Evolutionary conservation across 2,888 invertebrate genomes (phyloP).

Genomic region (Coleophora flavipennella): DNA sequence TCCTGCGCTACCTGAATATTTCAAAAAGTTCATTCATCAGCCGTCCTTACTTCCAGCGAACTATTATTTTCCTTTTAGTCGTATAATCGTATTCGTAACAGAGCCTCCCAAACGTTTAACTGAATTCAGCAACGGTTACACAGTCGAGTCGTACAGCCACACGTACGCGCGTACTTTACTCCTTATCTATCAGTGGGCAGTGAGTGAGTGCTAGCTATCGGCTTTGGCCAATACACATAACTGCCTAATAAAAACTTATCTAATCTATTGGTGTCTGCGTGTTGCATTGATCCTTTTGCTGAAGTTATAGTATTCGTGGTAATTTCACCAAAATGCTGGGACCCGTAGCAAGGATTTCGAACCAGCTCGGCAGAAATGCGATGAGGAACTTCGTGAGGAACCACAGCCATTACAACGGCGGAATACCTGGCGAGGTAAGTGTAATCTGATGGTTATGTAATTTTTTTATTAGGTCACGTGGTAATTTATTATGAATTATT

Average conservation of each 20-base stretch:
- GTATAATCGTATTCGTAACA: too few relatives aligned
- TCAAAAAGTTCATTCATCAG: not conserved
- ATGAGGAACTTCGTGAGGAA: slow-evolving; percentile 47
- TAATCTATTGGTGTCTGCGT: slow-evolving; percentile 38
- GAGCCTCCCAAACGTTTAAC: too few relatives aligned
- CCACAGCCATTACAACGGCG: slow-evolving; percentile 49
- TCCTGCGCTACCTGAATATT: too few relatives aligned
- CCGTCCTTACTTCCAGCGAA: too few relatives aligned
- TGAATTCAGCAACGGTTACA: too few relatives aligned
- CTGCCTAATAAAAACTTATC: slow-evolving; percentile 24
- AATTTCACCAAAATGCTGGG: slow-evolving; percentile 47
- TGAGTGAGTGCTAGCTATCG: slow-evolving; percentile 9
- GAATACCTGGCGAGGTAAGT: slow-evolving; percentile 55
- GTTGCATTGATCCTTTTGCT: not conserved
- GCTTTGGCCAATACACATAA: slow-evolving; percentile 25
- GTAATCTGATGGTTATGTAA: too few relatives aligned
- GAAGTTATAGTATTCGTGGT: not conserved
- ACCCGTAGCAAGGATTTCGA: slow-evolving; percentile 48
- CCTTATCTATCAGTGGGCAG: too few relatives aligned
- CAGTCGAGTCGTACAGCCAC: too few relatives aligned
- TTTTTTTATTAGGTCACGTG: slow-evolving; percentile 26
- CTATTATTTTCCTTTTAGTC: too few relatives aligned
- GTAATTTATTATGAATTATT: slow-evolving; percentile 23
- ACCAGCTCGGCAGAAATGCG: slow-evolving; percentile 44
- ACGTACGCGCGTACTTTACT: too few relatives aligned